These are phyloP conservation scores for Platygyra sinensis DNA, from an alignment of 64 coral and sea anemone genomes.

Conservation along the genomic window DNA sequence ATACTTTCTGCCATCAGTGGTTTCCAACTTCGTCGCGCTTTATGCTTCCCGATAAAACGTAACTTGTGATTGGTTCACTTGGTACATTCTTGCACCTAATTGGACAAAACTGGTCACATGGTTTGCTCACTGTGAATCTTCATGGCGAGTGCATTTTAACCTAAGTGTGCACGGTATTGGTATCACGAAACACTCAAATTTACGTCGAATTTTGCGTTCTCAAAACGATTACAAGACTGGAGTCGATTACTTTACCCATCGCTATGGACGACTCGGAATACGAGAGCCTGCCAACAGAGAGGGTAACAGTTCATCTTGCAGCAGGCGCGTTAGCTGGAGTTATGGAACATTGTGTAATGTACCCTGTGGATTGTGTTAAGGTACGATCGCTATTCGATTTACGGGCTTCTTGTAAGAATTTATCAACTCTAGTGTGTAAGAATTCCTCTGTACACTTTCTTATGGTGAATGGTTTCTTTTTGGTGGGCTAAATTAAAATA, in stretches of 20 bases:
- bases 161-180: too few species aligned
- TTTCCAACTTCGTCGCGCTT: neutral
- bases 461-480: neutral
- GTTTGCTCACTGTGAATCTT: neutral
- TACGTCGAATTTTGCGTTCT: neutral
- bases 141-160: constrained; percentile 7
- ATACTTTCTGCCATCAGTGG: neutral
- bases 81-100: neutral
- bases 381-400: constrained; percentile 25
- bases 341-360: constrained; percentile 99
- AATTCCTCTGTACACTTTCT: neutral
- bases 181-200: neutral
- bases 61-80: neutral
- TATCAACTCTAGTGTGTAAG: too few species aligned
- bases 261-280: constrained; percentile 95
- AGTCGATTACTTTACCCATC: constrained; percentile 23
- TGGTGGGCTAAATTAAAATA: neutral
- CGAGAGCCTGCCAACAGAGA: constrained; percentile 90
- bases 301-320: constrained; percentile 83
- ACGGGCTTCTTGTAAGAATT: neutral
- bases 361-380: constrained; percentile 96
- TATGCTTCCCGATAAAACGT: neutral
- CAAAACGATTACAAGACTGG: constrained; percentile 1
- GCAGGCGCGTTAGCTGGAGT: constrained; percentile 91
- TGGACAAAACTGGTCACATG: constrained; percentile 18